phyloP scores from a whole-genome alignment of 2,113 vertebrate genomes.

The Vombatus ursinus region DNA sequence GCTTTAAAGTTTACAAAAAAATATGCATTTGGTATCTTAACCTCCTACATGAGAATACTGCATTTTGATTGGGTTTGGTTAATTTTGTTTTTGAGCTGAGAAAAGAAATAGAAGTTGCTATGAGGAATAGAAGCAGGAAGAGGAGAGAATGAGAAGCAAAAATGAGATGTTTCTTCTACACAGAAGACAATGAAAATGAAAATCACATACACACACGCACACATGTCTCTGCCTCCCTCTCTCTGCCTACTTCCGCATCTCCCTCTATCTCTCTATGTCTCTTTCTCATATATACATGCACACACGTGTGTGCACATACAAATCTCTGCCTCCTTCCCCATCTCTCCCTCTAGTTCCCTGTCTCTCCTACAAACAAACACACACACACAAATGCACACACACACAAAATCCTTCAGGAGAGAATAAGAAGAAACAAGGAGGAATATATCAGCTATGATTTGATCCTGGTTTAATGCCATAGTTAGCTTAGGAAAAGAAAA shows the following conservation, averaged over 20 bases:
- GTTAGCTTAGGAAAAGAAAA: background rate
- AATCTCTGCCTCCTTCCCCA: no score
- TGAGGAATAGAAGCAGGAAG: conserved; percentile 7
- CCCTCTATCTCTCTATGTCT: no score
- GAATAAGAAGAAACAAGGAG: background rate
- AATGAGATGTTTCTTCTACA: conserved; percentile 5
- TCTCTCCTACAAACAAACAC: background rate
- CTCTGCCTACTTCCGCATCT: no score
- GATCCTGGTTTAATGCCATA: background rate
- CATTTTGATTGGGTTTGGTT: background rate
- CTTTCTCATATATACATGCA: no score
- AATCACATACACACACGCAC: background rate
- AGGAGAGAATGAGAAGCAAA: background rate
- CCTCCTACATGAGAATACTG: background rate
- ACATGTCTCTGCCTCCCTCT: no score
- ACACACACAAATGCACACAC: background rate
- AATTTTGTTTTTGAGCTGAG: background rate
- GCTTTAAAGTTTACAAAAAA: background rate
- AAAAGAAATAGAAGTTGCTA: background rate
- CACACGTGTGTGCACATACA: no score
- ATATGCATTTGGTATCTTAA: background rate
- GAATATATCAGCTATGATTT: background rate
- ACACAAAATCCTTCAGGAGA: background rate
- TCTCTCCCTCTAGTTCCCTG: no score
- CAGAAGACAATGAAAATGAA: conserved; percentile 4